Evolutionary conservation across 2,888 invertebrate genomes (phyloP).

Genomic region (Polyommatus icarus): DNA sequence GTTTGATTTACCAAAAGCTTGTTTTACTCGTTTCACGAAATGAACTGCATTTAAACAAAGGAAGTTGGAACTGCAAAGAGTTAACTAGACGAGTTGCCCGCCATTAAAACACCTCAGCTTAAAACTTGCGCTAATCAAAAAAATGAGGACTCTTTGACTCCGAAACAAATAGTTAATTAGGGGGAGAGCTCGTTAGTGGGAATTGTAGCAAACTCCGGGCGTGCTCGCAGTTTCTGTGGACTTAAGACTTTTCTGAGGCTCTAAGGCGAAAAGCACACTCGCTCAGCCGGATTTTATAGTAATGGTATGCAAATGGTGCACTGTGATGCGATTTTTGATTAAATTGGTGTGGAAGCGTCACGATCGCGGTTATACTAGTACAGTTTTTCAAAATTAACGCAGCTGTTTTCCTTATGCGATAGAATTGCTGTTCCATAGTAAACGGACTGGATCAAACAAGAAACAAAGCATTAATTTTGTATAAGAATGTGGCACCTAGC

Average conservation of each 20-base stretch:
- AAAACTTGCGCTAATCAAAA: slow-evolving; percentile 36
- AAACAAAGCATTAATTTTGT: too few species aligned
- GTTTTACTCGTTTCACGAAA: not conserved
- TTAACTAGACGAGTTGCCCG: slow-evolving; percentile 6
- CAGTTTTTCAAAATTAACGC: too few species aligned
- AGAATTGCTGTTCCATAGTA: too few species aligned
- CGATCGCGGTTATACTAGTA: too few species aligned
- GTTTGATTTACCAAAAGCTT: slow-evolving; percentile 7
- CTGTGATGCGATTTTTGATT: too few species aligned
- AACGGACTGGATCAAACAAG: too few species aligned
- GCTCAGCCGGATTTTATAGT: not conserved
- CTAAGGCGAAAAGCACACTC: slow-evolving; percentile 31
- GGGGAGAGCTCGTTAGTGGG: slow-evolving; percentile 71
- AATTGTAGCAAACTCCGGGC: slow-evolving; percentile 55
- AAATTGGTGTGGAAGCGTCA: too few species aligned
- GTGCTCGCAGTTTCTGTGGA: slow-evolving; percentile 35
- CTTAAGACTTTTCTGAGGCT: slow-evolving; percentile 39
- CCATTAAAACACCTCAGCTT: slow-evolving; percentile 23
- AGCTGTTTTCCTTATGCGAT: too few species aligned
- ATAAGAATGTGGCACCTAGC: too few species aligned
- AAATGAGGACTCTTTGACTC: slow-evolving; percentile 65
- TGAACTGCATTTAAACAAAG: slow-evolving; percentile 18
- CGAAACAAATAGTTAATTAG: slow-evolving; percentile 76
- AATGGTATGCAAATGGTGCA: not conserved
- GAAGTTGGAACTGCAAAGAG: not conserved